Evolutionary conservation across 1,140 invertebrate species (phyloP).

Genomic region (Hylyphantes graminicola): DNA sequence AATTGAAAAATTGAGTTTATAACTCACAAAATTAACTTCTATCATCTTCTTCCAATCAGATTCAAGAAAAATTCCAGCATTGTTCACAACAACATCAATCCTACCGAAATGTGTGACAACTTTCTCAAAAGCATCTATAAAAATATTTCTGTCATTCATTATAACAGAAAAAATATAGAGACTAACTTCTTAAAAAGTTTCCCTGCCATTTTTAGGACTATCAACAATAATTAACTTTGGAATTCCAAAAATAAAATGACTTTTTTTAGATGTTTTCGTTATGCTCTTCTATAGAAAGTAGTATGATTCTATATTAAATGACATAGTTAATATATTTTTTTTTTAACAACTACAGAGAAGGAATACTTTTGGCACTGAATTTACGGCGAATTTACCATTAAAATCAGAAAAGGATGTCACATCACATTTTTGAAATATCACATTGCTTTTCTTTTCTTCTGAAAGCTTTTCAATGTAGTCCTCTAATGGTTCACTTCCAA

Average conservation of each 20-base stretch:
- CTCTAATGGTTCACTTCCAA: neutral
- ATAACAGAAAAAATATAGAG: too few species aligned
- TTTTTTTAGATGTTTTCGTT: neutral
- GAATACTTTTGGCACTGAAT: too few species aligned
- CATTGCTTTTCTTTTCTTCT: slow-evolving; percentile 13
- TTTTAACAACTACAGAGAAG: too few species aligned
- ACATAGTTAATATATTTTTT: neutral
- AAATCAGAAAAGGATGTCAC: slow-evolving; percentile 19
- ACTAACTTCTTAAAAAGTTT: neutral
- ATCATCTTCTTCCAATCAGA: slow-evolving; percentile 38
- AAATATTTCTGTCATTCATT: too few species aligned
- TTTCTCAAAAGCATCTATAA: slow-evolving; percentile 62
- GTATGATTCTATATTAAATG: neutral
- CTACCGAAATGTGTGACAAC: slow-evolving; percentile 74
- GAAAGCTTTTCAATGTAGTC: slow-evolving; percentile 11
- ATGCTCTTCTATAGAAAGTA: neutral
- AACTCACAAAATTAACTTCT: slow-evolving; percentile 52
- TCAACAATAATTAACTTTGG: neutral
- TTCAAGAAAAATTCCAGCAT: slow-evolving; percentile 75
- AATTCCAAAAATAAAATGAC: neutral
- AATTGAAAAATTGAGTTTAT: neutral
- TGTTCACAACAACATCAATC: slow-evolving; percentile 85
- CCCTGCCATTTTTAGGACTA: neutral
- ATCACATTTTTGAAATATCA: slow-evolving; percentile 42
- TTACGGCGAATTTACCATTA: slow-evolving; percentile 1